A percentile compares a stretch with the other conserved stretches of the same genome.
Evolutionary conservation across 2,888 invertebrate species (phyloP).

Genomic region (Rhagonycha lutea): DNA sequence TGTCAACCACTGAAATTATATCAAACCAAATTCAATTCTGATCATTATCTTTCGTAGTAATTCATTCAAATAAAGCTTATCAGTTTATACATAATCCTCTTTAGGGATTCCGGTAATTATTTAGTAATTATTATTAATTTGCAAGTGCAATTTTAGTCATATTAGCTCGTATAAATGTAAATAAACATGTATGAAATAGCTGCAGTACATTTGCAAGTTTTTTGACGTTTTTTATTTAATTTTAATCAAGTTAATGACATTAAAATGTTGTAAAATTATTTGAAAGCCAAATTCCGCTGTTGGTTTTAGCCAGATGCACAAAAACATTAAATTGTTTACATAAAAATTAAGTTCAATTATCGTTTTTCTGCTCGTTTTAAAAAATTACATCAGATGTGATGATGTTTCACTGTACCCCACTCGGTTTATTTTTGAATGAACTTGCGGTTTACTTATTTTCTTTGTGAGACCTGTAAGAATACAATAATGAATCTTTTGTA

Average conservation of each 20-base stretch:
- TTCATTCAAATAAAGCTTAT: conserved; percentile 1
- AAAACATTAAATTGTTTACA: background rate
- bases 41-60: background rate
- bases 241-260: background rate
- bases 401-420: background rate
- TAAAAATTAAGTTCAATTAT: background rate
- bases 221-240: background rate
- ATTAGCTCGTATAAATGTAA: background rate
- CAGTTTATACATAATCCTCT: background rate
- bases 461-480: background rate
- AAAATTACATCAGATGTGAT: background rate
- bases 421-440: background rate
- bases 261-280: background rate
- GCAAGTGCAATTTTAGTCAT: background rate
- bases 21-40: background rate
- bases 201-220: background rate
- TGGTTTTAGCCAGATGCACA: background rate
- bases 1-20: background rate
- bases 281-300: background rate
- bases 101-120: background rate
- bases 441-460: background rate
- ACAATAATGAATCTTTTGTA: background rate
- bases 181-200: background rate
- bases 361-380: background rate
- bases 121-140: conserved; percentile 3